phyloP scores from a whole-genome alignment of 2,797 vertebrate species.

The Halcyon leucocephala region DNA sequence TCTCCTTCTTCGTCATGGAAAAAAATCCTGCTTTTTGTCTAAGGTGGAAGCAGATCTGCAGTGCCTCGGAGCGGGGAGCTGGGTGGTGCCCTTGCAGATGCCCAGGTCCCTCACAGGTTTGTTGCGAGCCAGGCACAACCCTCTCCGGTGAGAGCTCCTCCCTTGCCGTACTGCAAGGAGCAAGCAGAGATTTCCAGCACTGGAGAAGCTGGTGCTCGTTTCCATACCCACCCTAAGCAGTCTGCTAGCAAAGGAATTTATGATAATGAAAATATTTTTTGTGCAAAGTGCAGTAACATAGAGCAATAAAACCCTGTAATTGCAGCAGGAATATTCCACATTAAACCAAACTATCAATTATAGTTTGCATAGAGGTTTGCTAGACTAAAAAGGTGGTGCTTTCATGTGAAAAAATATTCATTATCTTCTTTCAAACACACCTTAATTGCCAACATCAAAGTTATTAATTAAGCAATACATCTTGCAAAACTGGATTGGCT shows the following conservation, averaged over 20 bases:
- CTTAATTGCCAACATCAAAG: constrained; percentile 73
- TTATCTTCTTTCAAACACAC: constrained; percentile 69
- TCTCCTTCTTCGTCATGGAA: neutral
- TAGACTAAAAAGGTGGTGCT: constrained; percentile 61
- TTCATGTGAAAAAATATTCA: constrained; percentile 72
- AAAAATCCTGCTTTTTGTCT: neutral
- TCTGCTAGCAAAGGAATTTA: constrained; percentile 41
- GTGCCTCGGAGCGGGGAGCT: rapidly evolving
- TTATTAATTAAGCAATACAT: constrained; percentile 75
- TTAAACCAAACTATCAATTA: constrained; percentile 73
- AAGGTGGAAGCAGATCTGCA: neutral
- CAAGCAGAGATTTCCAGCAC: neutral
- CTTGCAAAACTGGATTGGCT: constrained; percentile 48
- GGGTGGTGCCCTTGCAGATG: neutral
- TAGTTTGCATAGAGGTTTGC: constrained; percentile 55
- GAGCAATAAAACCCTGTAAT: constrained; percentile 55
- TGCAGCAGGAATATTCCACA: neutral
- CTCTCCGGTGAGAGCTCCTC: rapidly evolving
- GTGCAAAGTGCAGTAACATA: constrained; percentile 42
- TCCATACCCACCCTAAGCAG: neutral
- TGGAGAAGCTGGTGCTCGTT: neutral
- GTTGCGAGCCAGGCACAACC: neutral
- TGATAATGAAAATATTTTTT: constrained; percentile 56
- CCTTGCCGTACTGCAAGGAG: neutral
- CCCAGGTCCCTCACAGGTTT: neutral